Conservation (phyloP, 2,113 vertebrate species). For the Myrmecobius fasciatus region DNA sequence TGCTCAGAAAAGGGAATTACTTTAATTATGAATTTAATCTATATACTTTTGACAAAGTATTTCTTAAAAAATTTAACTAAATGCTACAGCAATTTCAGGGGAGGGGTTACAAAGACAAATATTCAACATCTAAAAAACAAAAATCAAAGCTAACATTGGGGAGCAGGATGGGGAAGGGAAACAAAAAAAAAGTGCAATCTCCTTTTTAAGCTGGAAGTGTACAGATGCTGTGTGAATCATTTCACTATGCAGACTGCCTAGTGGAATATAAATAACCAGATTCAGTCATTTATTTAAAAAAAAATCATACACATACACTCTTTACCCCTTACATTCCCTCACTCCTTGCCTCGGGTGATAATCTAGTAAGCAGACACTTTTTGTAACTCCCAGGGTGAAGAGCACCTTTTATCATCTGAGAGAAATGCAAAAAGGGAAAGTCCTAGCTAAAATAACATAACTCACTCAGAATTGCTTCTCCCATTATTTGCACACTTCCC, state of each 20-base stretch:
- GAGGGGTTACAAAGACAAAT: background rate
- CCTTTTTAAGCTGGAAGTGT: background rate
- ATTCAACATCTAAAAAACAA: background rate
- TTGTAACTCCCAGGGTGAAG: background rate
- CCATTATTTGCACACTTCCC: background rate
- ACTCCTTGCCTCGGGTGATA: background rate
- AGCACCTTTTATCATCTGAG: background rate
- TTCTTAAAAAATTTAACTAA: background rate
- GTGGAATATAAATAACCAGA: background rate
- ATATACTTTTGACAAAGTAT: background rate
- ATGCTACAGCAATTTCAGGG: background rate
- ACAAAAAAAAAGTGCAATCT: background rate
- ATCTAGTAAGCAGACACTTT: background rate
- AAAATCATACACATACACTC: background rate
- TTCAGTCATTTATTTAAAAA: background rate
- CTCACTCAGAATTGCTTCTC: background rate
- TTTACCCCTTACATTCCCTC: background rate
- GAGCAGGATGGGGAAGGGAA: background rate
- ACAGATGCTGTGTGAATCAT: background rate
- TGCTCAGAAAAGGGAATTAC: background rate
- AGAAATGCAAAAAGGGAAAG: background rate
- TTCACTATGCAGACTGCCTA: background rate
- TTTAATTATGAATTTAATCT: background rate
- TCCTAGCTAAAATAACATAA: background rate
- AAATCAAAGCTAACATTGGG: background rate